These are phyloP conservation scores for Disparrhopalites patrizii DNA, from an alignment of 2,888 invertebrate species.

Conservation along the genomic window DNA sequence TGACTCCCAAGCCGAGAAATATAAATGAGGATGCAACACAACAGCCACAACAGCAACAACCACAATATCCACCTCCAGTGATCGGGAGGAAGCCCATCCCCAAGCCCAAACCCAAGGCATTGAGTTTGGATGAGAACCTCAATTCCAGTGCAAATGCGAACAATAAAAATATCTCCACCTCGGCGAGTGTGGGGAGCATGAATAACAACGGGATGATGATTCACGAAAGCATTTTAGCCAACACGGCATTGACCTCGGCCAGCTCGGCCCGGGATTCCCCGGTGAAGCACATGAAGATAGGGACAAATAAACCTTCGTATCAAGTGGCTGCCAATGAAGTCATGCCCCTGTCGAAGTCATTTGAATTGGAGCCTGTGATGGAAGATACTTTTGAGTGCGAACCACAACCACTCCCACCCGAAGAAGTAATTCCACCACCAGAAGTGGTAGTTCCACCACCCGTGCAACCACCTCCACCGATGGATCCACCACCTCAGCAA, in stretches of 20 bases:
- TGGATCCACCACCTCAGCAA: too few species aligned
- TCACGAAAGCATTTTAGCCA: neutral
- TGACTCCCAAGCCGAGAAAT: neutral
- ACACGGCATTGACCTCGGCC: neutral
- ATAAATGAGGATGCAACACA: constrained; percentile 8
- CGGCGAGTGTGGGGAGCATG: too few species aligned
- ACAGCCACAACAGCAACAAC: too few species aligned
- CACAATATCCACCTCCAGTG: neutral
- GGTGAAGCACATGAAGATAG: neutral
- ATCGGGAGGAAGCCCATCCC: neutral
- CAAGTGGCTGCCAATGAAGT: constrained; percentile 18
- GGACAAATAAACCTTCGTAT: neutral
- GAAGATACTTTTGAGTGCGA: constrained; percentile 20
- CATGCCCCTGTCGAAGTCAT: constrained; percentile 21
- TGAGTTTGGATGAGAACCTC: neutral
- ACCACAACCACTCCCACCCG: neutral
- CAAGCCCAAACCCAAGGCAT: neutral
- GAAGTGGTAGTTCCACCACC: too few species aligned
- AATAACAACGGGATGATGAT: neutral
- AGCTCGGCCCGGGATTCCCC: neutral
- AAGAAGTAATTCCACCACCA: neutral
- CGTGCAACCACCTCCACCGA: too few species aligned
- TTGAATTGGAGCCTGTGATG: constrained; percentile 23
- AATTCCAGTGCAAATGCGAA: constrained; percentile 7
- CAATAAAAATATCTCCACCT: neutral